Percentiles rank a stretch among this genome's conserved stretches.
phyloP scores from a whole-genome alignment of 2,888 invertebrate genomes.

The Dasypolia templi region DNA sequence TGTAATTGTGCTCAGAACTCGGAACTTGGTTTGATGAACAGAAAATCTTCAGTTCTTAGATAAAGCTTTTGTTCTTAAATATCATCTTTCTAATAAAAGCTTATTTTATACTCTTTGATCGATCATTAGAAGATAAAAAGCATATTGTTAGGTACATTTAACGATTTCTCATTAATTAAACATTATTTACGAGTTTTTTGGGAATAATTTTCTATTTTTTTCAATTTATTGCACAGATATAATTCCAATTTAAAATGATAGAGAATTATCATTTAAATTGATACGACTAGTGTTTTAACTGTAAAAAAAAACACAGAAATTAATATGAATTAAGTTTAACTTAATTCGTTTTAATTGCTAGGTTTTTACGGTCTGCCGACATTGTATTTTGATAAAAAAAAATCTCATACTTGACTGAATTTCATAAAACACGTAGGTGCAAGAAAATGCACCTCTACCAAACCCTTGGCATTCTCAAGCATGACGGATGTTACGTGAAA shows the following conservation, averaged over 20 bases:
- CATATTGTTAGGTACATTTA: not conserved
- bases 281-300: not conserved
- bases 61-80: not conserved
- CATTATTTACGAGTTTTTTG: not conserved
- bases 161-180: not conserved
- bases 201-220: not conserved
- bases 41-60: conserved; percentile 20
- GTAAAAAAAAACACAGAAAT: not conserved
- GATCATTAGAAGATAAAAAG: not conserved
- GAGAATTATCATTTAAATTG: conserved; percentile 35
- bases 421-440: conserved; percentile 14
- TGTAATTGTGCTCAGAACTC: conserved; percentile 68
- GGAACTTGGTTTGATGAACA: conserved; percentile 37
- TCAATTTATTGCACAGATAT: not conserved
- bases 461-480: conserved; percentile 43
- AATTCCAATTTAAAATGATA: not conserved
- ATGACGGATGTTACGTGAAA: conserved; percentile 47
- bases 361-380: too few species aligned
- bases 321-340: conserved; percentile 16
- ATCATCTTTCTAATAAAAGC: not conserved
- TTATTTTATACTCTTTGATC: not conserved
- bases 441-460: conserved; percentile 12
- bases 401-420: conserved; percentile 1
- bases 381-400: not conserved
- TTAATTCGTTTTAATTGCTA: too few species aligned